Base-by-base conservation (phyloP, 2,888 invertebrate species). In the Julus scandinavius region DNA sequence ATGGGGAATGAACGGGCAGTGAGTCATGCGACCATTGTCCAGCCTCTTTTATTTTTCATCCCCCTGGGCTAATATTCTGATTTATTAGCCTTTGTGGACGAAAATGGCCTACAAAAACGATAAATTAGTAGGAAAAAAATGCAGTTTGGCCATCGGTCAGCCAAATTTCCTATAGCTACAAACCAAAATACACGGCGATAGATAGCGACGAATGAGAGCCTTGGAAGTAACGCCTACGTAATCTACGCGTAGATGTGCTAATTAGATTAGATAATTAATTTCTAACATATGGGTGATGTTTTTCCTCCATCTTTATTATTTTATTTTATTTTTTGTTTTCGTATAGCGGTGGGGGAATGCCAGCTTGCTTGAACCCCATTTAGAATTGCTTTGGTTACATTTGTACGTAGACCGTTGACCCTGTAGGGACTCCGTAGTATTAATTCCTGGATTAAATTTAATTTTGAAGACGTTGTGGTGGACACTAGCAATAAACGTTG, bases 1-100 rank as follows among this genome's bases (percentile, higher is more conserved):
- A 54, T 54, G 54, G 54, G 45, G 54, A 54, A 54, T 54, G 49
- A 49, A 49, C 49, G 49, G 49, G 49, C 49, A 49, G 49, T 49
- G 17, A 54, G 54, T 54, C 54, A 54, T 54, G 54, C 54, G 54
- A 54, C 54, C 54, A 54, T 54, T 54, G 54, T 54, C 54, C 54
- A 54, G 54, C 54, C 54, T 54, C 54, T 54, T 54, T 54, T 54
- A 54, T 54, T 54, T 54, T 54, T 54, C 54, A 54, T 54, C 54
- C 54, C 54, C 54, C 54, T 6, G 54, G 54, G 54, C 54, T 54
- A 54, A 54, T 54, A 54, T 54, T 54, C 54, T 54, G 54, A 54
- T 54, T 54, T 54, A 54, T 54, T 54, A 54, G 54, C 54, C 54
- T 54, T 54, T 54, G 54, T 54, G 54, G 54, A 54, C 54, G 54